A percentile compares a stretch with the other conserved stretches of the same genome.
phyloP scores from a whole-genome alignment of 2,888 invertebrate genomes.

The Crocallis elinguaria region DNA sequence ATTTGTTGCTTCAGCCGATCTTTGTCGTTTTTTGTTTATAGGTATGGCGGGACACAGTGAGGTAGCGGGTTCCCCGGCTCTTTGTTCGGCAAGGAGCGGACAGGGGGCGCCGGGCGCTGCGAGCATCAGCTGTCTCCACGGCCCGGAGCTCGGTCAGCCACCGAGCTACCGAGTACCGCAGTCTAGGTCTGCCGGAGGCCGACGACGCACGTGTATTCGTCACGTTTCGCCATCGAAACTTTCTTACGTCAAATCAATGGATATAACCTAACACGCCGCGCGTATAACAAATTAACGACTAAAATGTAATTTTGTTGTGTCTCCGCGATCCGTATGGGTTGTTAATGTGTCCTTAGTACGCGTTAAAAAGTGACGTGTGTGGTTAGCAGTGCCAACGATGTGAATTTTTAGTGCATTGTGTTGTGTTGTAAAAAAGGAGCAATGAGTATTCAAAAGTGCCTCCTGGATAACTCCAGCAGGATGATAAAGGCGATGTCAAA shows the following conservation, averaged over 20 bases:
- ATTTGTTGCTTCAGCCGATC: constrained; percentile 36
- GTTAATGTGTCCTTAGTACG: constrained; percentile 47
- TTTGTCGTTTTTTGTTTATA: constrained; percentile 44
- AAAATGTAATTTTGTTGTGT: constrained; percentile 71
- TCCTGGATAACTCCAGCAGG: constrained; percentile 81
- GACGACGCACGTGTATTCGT: constrained; percentile 48
- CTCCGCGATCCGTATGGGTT: constrained; percentile 54
- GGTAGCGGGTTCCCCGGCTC: constrained; percentile 38
- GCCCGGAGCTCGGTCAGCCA: constrained; percentile 42
- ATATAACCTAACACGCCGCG: constrained; percentile 80
- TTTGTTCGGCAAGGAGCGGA: constrained; percentile 45
- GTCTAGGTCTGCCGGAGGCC: constrained; percentile 57
- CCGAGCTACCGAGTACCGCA: constrained; percentile 46
- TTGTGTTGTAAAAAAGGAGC: constrained; percentile 55
- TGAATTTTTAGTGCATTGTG: constrained; percentile 66
- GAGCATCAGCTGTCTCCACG: constrained; percentile 55
- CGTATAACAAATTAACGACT: constrained; percentile 51
- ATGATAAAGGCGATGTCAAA: constrained; percentile 83
- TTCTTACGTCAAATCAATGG: constrained; percentile 84
- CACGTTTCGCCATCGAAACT: constrained; percentile 63
- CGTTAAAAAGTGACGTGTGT: constrained; percentile 60
- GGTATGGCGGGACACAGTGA: constrained; percentile 51
- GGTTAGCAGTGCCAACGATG: constrained; percentile 65
- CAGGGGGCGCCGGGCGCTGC: constrained; percentile 63
- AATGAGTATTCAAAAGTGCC: constrained; percentile 83